Evolutionary conservation across 2,113 vertebrate genomes (phyloP), one percentile per base, ranked within the genome.

Genomic region (Acrocephalus arundinaceus): DNA sequence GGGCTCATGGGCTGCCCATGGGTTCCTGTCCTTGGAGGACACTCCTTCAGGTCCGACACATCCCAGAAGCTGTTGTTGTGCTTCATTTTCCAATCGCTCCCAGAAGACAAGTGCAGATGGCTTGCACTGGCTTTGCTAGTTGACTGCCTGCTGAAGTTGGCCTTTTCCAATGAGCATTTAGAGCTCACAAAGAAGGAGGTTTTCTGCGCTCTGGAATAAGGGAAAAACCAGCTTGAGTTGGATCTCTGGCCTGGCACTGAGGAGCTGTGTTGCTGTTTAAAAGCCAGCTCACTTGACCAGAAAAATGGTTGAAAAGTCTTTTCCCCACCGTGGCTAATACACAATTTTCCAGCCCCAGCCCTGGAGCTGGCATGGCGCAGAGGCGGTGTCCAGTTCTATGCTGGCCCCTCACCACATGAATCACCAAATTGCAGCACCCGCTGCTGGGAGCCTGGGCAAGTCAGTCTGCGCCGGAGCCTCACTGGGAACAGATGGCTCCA

Each of bases 401-500:
- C 89, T 28, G 15, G 39, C 77, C 86, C 85, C 54, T 66, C 13
- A 0, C 63, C 1, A 6, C 45, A 13, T 65, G 68, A 67, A 90
- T 94, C 94, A 43, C 78, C 21, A 0, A 71, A 46, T 1, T 89
- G 95, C 82, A 2, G 92, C 92, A 70, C 81, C 94, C 6, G 31
- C 79, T 15, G 59, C 71, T 13, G 31, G 62, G 55, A 37, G 79
- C 72, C 80, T 0, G 37, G 71, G 57, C 4, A 17, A 28, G 75
- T 15, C 83, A 18, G 55, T 61, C 59, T 54, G 94, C 3, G 21
- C 88, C 7, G 87, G 85, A 91, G 55, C 87, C 82, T 87, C 2
- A 7, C 45, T 1, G 85, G 81, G 93, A 97, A 61, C 97, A 97
- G 97, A 97, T 96, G 97, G 96, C 93, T 81, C 74, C 1, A 1